Evolutionary conservation across 2,797 vertebrate species (phyloP), one percentile per base, ranked within the genome.

Genomic region (Heliangelus exortis): DNA sequence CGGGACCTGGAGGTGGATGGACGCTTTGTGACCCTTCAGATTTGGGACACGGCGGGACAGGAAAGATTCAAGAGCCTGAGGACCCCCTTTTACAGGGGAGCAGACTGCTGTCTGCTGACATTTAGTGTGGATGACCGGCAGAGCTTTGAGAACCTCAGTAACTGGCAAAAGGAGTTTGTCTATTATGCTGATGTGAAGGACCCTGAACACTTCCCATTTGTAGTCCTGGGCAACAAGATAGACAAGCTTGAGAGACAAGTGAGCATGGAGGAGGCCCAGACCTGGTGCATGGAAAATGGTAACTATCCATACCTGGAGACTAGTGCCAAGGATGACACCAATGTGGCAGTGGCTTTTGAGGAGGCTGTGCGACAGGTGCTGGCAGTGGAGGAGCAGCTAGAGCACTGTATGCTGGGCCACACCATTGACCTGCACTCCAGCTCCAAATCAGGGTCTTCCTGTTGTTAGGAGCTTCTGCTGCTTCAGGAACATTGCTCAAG

Each of bases 21-120:
- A 54, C 98, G 98, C 54, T 98, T 99, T 65, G 99, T 99, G 87
- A 99, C 99, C 29, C 98, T 99, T 59, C 99, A 99, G 98, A 99
- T 99, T 71, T 99, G 99, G 99, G 99, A 99, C 98, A 99, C 99
- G 9, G 99, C 99, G 0, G 99, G 99, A 17, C 99, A 99, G 97
- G 99, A 99, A 96, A 99, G 99, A 87, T 99, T 99, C 96, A 99
- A 99, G 97, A 99, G 99, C 87, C 98, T 99, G 72, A 98, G 99
- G 89, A 99, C 99, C 1, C 99, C 99, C 12, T 99, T 99, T 96
- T 99, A 99, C 98, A 97, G 99, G 18, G 99, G 99, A 11, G 99
- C 99, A 1, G 99, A 99, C 97, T 99, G 99, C 97, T 99, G 99
- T 97, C 97, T 99, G 94, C 98, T 99, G 75, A 99, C 99, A 33